Evolutionary conservation across 2,113 vertebrate genomes (phyloP).

Genomic region (Alosa alosa): DNA sequence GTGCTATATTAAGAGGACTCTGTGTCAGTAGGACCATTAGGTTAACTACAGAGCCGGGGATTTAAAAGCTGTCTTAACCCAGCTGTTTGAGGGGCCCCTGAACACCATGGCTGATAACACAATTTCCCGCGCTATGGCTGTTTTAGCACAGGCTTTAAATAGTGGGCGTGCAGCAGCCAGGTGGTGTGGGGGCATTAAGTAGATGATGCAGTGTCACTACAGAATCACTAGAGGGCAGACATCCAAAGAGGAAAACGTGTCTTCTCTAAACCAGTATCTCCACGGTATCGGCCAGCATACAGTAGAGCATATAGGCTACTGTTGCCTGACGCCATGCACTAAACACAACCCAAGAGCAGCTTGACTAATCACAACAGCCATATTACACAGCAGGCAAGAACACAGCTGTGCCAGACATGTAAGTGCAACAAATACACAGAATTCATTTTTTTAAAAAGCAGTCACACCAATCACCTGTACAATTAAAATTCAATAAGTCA

Average conservation of each 20-base stretch:
- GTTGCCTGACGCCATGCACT: background rate
- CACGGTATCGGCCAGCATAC: background rate
- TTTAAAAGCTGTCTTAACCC: background rate
- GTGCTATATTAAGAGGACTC: no score
- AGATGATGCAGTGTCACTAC: background rate
- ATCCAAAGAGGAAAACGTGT: background rate
- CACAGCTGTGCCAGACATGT: background rate
- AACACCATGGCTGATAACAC: background rate
- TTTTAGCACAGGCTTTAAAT: constrained; percentile 33
- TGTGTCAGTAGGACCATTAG: background rate
- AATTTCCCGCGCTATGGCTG: constrained; percentile 30
- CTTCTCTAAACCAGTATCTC: background rate
- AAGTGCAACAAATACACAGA: background rate
- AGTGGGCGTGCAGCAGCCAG: constrained; percentile 32
- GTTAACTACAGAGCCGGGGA: background rate
- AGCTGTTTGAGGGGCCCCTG: background rate
- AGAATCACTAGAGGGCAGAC: background rate
- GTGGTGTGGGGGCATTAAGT: background rate
- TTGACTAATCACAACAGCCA: constrained; percentile 14
- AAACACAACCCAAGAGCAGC: background rate
- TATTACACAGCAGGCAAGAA: constrained; percentile 6
- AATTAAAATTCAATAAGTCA: background rate
- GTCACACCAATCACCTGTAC: no score
- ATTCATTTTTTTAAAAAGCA: background rate
- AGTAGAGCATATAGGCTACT: background rate